Conservation (phyloP, 1,140 invertebrate genomes). For the Diuraphis noxia region DNA sequence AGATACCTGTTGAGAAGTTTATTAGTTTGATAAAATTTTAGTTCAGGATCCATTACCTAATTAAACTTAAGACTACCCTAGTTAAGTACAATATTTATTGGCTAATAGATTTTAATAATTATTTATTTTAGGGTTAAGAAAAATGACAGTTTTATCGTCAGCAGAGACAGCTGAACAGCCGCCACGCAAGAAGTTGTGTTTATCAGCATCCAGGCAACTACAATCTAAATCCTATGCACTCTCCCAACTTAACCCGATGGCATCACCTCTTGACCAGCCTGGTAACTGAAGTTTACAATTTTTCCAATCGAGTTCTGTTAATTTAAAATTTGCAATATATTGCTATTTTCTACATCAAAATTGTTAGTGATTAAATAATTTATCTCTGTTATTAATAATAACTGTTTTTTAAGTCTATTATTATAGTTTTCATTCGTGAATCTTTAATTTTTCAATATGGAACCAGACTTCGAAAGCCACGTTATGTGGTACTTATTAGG, state of each 20-base stretch:
- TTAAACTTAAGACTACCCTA: background rate
- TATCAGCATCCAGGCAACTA: slow-evolving; percentile 55
- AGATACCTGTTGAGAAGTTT: background rate
- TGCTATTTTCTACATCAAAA: background rate
- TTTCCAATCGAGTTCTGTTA: slow-evolving; percentile 27
- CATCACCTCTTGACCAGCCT: slow-evolving; percentile 53
- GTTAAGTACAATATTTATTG: background rate
- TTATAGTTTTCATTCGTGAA: slow-evolving; percentile 20
- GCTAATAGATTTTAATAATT: background rate
- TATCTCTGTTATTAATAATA: background rate
- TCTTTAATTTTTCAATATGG: slow-evolving; percentile 29
- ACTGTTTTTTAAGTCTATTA: slow-evolving; percentile 31
- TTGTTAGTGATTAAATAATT: slow-evolving; percentile 24
- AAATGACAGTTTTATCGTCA: slow-evolving; percentile 57
- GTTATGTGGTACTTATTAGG: slow-evolving; percentile 52
- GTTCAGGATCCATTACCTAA: background rate
- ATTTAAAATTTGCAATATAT: background rate
- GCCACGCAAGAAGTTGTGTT: slow-evolving; percentile 56
- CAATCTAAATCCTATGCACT: slow-evolving; percentile 52
- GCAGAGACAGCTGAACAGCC: slow-evolving; percentile 55
- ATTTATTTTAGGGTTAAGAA: slow-evolving; percentile 55
- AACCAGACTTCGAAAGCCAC: slow-evolving; percentile 24
- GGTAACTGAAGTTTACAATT: slow-evolving; percentile 51
- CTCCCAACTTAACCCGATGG: slow-evolving; percentile 46
- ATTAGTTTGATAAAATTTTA: background rate